Evolutionary conservation across 1,140 invertebrate species (phyloP).

Genomic region (Drosophila teissieri): DNA sequence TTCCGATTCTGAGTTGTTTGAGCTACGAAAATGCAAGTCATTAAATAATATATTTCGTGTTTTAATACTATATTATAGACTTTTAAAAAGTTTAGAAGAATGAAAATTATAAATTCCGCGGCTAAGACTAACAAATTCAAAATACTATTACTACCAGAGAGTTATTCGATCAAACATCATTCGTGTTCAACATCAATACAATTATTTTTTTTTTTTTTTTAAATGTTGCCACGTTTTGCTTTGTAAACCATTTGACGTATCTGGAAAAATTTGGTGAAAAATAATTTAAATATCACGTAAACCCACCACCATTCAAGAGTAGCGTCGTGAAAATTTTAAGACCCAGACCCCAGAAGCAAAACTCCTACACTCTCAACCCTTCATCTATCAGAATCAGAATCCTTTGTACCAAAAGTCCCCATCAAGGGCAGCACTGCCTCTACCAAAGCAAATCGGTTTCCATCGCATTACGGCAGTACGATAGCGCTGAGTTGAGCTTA

Average conservation of each 20-base stretch:
- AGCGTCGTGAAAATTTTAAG: conserved; percentile 13
- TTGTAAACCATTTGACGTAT: background rate
- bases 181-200: too few species aligned
- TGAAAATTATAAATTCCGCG: too few species aligned
- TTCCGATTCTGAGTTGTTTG: too few species aligned
- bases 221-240: background rate
- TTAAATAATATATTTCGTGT: too few species aligned
- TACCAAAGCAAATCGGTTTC: conserved; percentile 49
- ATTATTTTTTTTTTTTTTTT: too few species aligned
- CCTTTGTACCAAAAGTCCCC: conserved; percentile 25
- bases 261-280: background rate
- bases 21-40: too few species aligned
- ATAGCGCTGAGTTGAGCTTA: conserved; percentile 20
- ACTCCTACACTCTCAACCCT: background rate
- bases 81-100: too few species aligned
- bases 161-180: too few species aligned
- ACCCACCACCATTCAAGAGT: conserved; percentile 59
- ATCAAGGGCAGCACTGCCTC: conserved; percentile 4
- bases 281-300: conserved; percentile 58
- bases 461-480: conserved; percentile 33
- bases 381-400: conserved; percentile 14
- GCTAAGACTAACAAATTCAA: too few species aligned
- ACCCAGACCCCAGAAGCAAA: conserved; percentile 8
- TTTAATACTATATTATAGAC: too few species aligned
- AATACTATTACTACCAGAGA: too few species aligned